Evolutionary conservation across 2,888 invertebrate species (phyloP), one percentile per base, ranked within the genome.

Genomic region (Globia sparganii): DNA sequence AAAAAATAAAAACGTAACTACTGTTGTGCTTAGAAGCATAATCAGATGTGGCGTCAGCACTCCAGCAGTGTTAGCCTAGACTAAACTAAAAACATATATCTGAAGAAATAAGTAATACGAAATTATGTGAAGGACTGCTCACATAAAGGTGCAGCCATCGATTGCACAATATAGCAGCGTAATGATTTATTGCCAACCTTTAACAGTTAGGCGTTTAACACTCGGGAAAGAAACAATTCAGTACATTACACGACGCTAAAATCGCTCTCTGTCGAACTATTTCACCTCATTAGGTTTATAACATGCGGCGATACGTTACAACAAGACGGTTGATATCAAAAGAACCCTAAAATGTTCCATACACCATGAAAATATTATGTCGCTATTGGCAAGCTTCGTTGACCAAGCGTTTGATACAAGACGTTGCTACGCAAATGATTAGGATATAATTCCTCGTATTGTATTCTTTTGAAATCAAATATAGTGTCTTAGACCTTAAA

Each of bases 141-240:
- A 46, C 28, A 37, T 11, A n/a, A 37, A 15, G 31, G 15, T 40
- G 46, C 56, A 46, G 11, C 5, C 18, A 28, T 43, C 25, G 21
- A 31, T 31, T 61, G 2, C 40, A 43, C 6, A 21, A 62, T 64
- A n/a, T 58, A 49, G 31, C 64, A 76, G 53, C 18, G 53, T n/a
- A 28, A 56, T 25, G 25, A 34, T 21, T 40, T 25, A 49, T 78
- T 67, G 83, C 78, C 15, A 58, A 56, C 6, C 1, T 21, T 25
- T 40, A 56, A 62, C 18, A 6, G n/a, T 4, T 53, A 83, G 78
- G 83, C 61, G 61, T 64, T 65, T 37, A 59, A 9, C 31, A n/a
- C 15, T 40, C 46, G n/a, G 3, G 15, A 13, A 25, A 56, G 2
- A 40, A 43, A 34, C 6, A 18, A n/a, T 34, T 25, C 31, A 67